These are phyloP conservation scores for Patella pellucida DNA, from an alignment of 2,888 invertebrate species.

Conservation along the genomic window DNA sequence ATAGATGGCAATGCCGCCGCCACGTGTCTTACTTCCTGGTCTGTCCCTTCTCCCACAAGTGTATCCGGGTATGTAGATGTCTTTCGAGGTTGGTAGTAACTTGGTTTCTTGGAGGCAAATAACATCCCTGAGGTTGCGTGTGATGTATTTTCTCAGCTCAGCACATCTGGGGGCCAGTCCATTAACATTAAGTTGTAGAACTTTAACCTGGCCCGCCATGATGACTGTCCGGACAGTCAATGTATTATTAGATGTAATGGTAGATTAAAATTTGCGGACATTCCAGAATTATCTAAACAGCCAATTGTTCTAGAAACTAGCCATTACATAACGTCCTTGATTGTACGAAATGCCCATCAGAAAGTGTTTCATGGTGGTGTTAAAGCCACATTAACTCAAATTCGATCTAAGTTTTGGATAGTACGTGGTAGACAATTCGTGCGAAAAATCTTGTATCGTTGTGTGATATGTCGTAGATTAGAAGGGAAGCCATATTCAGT, in stretches of 20 bases:
- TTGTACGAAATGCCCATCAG: neutral
- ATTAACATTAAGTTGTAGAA: too few relatives aligned
- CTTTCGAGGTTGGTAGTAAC: too few relatives aligned
- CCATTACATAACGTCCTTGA: neutral
- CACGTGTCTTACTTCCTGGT: too few relatives aligned
- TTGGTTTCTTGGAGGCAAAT: too few relatives aligned
- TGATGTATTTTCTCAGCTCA: too few relatives aligned
- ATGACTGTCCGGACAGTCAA: neutral
- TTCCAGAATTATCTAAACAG: neutral
- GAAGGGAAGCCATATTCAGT: neutral
- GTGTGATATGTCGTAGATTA: neutral
- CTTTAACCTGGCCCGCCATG: too few relatives aligned
- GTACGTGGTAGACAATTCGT: neutral
- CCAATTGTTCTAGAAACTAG: neutral
- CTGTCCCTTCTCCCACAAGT: too few relatives aligned
- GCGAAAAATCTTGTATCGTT: neutral
- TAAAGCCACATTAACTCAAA: neutral
- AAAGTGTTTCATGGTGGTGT: neutral
- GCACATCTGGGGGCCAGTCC: too few relatives aligned
- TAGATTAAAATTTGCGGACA: neutral
- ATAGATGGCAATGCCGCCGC: too few relatives aligned
- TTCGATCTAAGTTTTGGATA: conserved; percentile 5
- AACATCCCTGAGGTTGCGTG: too few relatives aligned
- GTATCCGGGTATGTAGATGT: too few relatives aligned
- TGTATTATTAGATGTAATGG: neutral